Conservation (phyloP, 2,797 vertebrate genomes). For the Emys orbicularis region DNA sequence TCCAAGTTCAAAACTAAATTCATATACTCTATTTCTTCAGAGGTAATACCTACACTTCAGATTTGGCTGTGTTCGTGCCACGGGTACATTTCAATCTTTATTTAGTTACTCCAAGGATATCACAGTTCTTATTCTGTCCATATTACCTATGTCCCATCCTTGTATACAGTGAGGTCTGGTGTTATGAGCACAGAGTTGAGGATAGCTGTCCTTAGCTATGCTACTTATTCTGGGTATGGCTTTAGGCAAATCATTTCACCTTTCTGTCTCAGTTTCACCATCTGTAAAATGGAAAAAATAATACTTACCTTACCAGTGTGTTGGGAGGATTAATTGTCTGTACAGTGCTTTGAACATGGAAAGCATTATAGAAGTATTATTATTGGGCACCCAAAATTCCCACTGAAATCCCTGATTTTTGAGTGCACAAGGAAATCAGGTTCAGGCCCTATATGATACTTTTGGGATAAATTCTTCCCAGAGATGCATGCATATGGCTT, state of each 20-base stretch:
- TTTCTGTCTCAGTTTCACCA: not conserved
- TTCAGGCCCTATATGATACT: not conserved
- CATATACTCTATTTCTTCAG: not conserved
- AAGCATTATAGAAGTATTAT: not conserved
- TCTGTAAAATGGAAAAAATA: not conserved
- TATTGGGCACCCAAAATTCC: not conserved
- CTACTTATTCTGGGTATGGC: too few relatives aligned
- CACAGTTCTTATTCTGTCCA: not conserved
- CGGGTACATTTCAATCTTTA: not conserved
- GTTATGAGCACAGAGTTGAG: not conserved
- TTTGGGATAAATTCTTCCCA: not conserved
- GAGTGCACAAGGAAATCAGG: not conserved
- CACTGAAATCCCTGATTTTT: not conserved
- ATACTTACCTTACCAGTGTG: not conserved
- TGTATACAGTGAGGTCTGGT: not conserved
- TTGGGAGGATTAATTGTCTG: not conserved
- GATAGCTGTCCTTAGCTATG: not conserved
- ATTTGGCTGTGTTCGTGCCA: not conserved
- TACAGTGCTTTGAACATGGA: not conserved
- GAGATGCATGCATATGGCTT: not conserved
- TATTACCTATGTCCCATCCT: not conserved
- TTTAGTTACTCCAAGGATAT: not conserved
- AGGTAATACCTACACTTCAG: not conserved
- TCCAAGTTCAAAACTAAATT: accelerated
- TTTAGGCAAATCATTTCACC: accelerated